Evolutionary conservation across 2,888 invertebrate genomes (phyloP), one percentile per base, ranked within the genome.

Genomic region (Tethea ocularis): DNA sequence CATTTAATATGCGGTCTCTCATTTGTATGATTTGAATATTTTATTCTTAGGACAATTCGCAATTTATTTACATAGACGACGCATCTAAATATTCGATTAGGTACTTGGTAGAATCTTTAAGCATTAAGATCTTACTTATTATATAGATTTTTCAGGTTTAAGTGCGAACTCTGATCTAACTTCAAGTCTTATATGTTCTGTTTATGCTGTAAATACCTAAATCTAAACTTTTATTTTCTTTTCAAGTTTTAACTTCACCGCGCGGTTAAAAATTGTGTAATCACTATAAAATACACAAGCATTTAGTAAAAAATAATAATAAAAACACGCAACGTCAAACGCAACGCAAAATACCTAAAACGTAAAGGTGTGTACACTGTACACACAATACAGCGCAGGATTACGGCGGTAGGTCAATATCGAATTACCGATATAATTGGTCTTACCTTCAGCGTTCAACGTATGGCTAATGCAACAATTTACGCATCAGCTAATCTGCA

Each of bases 401-500:
- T 79, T 78, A 74, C 69, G 66, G n/a, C 20, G 46, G 57, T 57
- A 56, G 56, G 62, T 62, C 56, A 65, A 76, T 83, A 78, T 88
- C 83, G 78, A 78, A 80, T 88, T 88, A 88, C 87, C 68, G 66
- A 71, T 78, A 84, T 88, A 88, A 88, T 89, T 86, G 83, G 79
- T 78, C 72, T 71, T 74, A 73, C 82, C 78, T 85, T 78, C 73
- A 69, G 72, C 80, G 76, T 73, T 74, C 78, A 77, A 72, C 78
- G 84, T 80, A 77, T 70, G 80, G 84, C 87, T 88, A 89, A 89
- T 86, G 87, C 88, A 87, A 87, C 88, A 84, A 83, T 90, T 91
- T 86, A 91, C 88, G 91, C 90, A 89, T 87, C 90, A 86, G 76
- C 82, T 88, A 83, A 86, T 88, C 84, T 87, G 86, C 88, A 91